Evolutionary conservation across 2,113 vertebrate species (phyloP), one percentile per base, ranked within the genome.

Genomic region (Elanus axillaris): DNA sequence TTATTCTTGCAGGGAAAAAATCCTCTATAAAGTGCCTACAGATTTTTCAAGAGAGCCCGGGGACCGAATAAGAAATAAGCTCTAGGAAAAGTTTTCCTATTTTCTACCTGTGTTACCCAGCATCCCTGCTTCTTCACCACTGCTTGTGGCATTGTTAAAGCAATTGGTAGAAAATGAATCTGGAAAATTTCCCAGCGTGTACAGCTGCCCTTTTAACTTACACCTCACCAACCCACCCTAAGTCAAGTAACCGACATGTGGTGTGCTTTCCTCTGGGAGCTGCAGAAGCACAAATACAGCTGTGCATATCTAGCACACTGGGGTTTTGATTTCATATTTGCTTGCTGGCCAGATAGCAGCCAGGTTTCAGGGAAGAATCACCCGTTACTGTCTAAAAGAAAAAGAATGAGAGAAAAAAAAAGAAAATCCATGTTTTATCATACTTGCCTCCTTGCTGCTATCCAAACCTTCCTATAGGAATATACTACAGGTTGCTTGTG

Each of bases 171-270:
- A 76, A 91, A 96, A 93, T 85, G 64, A 94, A 93, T 56, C 69
- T 94, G 90, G 90, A 86, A 94, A 18, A 56, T 74, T 95, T 95
- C 92, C 82, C 90, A 50, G 92, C 9, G 50, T 80, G 78, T 94
- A 53, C 72, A 89, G 92, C 92, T 97, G 96, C 81, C 89, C 85
- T 96, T 96, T 97, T 94, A 97, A 90, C 55, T 96, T 91, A 81
- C 87, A 94, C 69, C 91, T 96, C 84, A 88, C 47, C 85, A 95
- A 93, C 71, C 85, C 93, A 92, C 50, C 74, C 85, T 29, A 95
- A 95, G 69, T 92, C 90, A 97, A 90, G 86, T 68, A 60, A 62
- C 88, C 16, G 50, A 85, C 74, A 93, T 92, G 79, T 91, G 88
- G 82, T 72, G n/a, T 62, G 74, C 13, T 83, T 43, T 91, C 76